phyloP scores from a whole-genome alignment of 2,888 invertebrate genomes.

The Mylabris sibirica region DNA sequence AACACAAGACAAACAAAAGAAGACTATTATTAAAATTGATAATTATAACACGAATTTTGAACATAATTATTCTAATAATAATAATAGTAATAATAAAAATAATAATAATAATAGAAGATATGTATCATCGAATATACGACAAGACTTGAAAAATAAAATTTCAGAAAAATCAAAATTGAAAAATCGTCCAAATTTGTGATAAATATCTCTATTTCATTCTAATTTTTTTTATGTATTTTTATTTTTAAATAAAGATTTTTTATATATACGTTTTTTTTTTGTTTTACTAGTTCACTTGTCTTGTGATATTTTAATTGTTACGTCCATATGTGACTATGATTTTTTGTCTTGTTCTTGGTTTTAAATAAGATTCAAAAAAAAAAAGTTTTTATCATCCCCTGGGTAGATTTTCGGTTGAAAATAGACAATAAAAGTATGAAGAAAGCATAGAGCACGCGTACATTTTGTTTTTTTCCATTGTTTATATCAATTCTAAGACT shows the following conservation, averaged over 20 bases:
- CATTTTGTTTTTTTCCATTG: neutral
- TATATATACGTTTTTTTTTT: neutral
- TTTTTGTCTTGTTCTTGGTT: neutral
- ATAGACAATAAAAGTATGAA: neutral
- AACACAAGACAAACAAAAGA: slow-evolving; percentile 43
- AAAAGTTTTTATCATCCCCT: slow-evolving; percentile 1
- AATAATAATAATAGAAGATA: slow-evolving; percentile 35
- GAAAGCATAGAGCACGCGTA: neutral
- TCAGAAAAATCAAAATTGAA: slow-evolving; percentile 52
- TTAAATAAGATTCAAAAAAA: neutral
- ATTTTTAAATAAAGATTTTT: slow-evolving; percentile 4
- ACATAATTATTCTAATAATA: slow-evolving; percentile 48
- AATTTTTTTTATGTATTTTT: neutral
- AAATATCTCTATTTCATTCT: neutral
- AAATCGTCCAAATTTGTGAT: slow-evolving; percentile 13
- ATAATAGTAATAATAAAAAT: slow-evolving; percentile 34
- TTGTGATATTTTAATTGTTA: neutral
- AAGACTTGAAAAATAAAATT: slow-evolving; percentile 60
- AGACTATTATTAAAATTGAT: slow-evolving; percentile 33
- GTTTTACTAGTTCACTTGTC: too few species aligned
- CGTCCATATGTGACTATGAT: slow-evolving; percentile 1
- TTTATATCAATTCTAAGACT: too few species aligned
- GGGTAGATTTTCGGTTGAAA: slow-evolving; percentile 1
- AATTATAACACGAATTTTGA: slow-evolving; percentile 41
- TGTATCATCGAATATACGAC: slow-evolving; percentile 49